phyloP scores from a whole-genome alignment of 2,888 invertebrate genomes.

The Mechanitis mazaeus region DNA sequence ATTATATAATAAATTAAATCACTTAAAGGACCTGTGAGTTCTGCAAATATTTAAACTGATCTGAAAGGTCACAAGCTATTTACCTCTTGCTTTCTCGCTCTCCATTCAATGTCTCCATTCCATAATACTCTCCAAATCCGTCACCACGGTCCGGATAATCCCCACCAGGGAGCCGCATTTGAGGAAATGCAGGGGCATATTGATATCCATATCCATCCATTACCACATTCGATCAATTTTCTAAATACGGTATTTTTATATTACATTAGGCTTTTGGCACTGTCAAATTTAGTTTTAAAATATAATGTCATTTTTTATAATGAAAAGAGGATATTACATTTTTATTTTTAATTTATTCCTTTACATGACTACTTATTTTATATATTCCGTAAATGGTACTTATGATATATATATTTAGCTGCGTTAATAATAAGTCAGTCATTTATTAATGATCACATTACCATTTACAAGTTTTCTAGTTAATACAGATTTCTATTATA shows the following conservation, averaged over 20 bases:
- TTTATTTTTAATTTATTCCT: background rate
- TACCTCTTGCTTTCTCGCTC: conserved; percentile 42
- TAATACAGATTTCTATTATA: too few species aligned
- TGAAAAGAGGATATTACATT: conserved; percentile 1
- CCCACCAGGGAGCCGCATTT: conserved; percentile 39
- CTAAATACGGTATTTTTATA: conserved; percentile 27
- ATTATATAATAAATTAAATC: too few species aligned
- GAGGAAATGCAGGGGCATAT: conserved; percentile 46
- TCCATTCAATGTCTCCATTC: conserved; percentile 43
- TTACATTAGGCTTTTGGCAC: conserved; percentile 19
- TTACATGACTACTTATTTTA: too few species aligned
- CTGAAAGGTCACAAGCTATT: background rate
- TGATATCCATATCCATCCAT: conserved; percentile 61
- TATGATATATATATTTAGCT: too few species aligned
- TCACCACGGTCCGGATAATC: conserved; percentile 63
- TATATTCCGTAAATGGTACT: too few species aligned
- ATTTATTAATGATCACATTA: too few species aligned
- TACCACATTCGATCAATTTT: conserved; percentile 33
- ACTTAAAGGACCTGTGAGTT: background rate
- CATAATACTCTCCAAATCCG: conserved; percentile 61
- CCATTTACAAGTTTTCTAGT: too few species aligned
- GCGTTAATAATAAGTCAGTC: too few species aligned
- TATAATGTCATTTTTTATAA: conserved; percentile 8
- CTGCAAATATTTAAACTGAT: background rate
- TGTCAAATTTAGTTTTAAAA: conserved; percentile 21